These are phyloP conservation scores for Silurus asotus DNA, from an alignment of 2,113 vertebrate genomes.

Conservation along the genomic window DNA sequence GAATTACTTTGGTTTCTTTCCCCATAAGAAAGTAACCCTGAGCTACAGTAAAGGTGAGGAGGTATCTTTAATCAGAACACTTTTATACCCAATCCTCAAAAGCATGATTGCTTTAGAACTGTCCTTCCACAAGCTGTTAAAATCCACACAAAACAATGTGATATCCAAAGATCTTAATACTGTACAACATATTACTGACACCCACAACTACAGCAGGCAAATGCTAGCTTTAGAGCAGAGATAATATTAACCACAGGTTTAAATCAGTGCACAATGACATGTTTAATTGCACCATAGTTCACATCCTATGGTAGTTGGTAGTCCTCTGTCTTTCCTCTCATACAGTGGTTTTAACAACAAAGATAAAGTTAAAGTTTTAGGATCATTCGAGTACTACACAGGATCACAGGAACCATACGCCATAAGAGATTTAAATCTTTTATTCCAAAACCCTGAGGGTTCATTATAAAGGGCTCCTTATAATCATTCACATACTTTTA, in stretches of 20 bases:
- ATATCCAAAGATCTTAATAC: background rate
- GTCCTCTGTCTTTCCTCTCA: background rate
- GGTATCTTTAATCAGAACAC: background rate
- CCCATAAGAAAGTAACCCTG: background rate
- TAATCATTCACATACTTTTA: background rate
- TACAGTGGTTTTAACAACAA: background rate
- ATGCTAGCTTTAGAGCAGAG: background rate
- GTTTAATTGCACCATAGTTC: background rate
- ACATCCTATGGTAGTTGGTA: background rate
- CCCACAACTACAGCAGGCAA: background rate
- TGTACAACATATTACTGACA: background rate
- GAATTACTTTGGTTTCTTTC: background rate
- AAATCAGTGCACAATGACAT: background rate
- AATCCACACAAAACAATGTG: background rate
- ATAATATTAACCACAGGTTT: background rate
- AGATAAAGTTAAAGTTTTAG: too few relatives aligned
- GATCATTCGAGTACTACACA: too few relatives aligned
- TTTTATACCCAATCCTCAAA: background rate
- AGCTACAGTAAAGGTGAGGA: background rate
- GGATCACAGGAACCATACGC: background rate
- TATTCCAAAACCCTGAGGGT: background rate
- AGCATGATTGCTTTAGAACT: too few relatives aligned
- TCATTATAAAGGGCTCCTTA: background rate
- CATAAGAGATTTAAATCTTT: background rate
- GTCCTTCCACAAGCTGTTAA: background rate